Conservation (phyloP, 2,113 vertebrate species). For the Phoxinus phoxinus region DNA sequence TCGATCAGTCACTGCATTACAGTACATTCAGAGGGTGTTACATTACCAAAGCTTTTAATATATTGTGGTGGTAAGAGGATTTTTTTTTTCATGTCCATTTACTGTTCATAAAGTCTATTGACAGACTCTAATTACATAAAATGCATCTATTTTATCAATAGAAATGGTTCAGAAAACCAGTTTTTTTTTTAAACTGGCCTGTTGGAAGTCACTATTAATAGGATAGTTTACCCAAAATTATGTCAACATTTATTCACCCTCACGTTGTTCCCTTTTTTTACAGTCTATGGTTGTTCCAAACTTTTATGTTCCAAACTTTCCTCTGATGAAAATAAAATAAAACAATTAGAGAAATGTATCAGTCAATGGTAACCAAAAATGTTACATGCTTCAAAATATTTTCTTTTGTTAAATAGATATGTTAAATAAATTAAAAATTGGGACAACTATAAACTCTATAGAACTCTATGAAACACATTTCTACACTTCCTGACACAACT, state of each 20-base stretch:
- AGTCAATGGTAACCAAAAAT: background rate
- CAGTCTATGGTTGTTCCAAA: too few relatives aligned
- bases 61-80: background rate
- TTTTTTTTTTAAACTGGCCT: background rate
- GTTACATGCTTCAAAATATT: background rate
- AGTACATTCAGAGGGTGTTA: background rate
- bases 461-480: background rate
- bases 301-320: too few relatives aligned
- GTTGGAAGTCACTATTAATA: background rate
- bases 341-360: background rate
- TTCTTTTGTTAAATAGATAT: background rate
- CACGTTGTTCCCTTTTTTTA: background rate
- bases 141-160: background rate
- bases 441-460: background rate
- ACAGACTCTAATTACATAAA: background rate
- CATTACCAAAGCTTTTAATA: slow-evolving; percentile 43
- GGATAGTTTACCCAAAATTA: background rate
- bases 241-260: background rate
- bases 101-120: background rate
- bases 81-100: background rate
- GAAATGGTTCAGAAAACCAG: background rate
- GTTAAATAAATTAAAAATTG: background rate
- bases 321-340: background rate
- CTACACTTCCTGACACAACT: background rate
- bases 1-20: slow-evolving; percentile 19